Base-by-base conservation (phyloP, 2,888 invertebrate genomes). In the Diabrotica balteata region DNA sequence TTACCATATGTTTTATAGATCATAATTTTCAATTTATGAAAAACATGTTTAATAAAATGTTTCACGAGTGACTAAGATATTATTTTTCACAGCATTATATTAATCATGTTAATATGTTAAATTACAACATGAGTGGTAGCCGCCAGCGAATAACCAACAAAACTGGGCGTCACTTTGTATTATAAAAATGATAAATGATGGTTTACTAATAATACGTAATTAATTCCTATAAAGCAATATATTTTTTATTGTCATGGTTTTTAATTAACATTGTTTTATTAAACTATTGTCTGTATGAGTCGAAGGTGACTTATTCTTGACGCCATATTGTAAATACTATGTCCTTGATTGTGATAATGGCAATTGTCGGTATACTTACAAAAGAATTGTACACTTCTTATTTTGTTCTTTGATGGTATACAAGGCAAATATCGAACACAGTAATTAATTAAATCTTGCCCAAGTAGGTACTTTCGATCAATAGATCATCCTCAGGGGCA, bases 21-120 rank as follows among this genome's bases (percentile, higher is more conserved):
- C 54, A 54, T 54, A 42, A 54, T 54, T 54, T 43, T 54, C 54
- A 54, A 54, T 54, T 54, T 54, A 43, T 54, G 54, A 42, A 54
- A 54, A 54, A 54, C 54, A 54, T n/a, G 11, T 43, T 54, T 54
- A 54, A 54, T 43, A n/a, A 54, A 54, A 54, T 43, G 7, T 43
- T 11, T 43, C 54, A 54, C 54, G 32, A 54, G 43, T 54, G 54
- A 54, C 54, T 54, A 54, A 54, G 54, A 43, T 54, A 42, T 54
- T 54, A 43, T 54, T 54, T 54, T 54, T 54, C 42, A 42, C 43
- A 54, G 10, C 43, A 43, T 54, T n/a, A 8, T n/a, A 54, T 54
- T 54, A 54, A 54, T 54, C 54, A 54, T 43, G 54, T 54, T 54
- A 43, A 42, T 54, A 54, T 42, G 42, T 43, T 54, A 54, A 43